These are phyloP conservation scores for Oceanodroma leucorhoa DNA, from an alignment of 2,797 vertebrate species.

Conservation along the genomic window DNA sequence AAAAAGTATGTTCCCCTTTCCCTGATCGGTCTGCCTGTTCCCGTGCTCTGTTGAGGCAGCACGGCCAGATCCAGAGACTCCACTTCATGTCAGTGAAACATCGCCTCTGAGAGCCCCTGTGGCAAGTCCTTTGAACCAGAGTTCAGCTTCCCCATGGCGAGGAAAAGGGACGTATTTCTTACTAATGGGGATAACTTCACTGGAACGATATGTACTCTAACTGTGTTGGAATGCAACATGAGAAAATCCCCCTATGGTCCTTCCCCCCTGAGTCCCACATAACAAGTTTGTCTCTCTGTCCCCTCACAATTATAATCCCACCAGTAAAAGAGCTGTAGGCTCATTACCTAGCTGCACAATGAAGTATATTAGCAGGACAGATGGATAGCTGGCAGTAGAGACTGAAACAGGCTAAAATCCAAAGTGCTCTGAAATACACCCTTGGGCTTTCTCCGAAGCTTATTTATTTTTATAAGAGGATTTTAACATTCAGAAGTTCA, in stretches of 20 bases:
- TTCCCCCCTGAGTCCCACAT: neutral
- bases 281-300: neutral
- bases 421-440: constrained; percentile 19
- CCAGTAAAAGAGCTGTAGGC: neutral
- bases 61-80: neutral
- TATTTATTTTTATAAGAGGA: constrained; percentile 15
- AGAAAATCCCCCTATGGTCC: neutral
- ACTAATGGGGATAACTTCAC: neutral
- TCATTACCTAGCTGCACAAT: constrained; percentile 42
- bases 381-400: constrained; percentile 41
- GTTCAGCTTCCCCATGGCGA: neutral
- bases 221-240: neutral
- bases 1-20: neutral
- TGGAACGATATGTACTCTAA: neutral
- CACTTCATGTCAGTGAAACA: neutral
- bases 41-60: neutral
- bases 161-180: neutral
- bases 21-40: neutral
- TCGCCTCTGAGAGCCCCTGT: neutral
- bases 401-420: constrained; percentile 37
- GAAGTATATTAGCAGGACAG: constrained; percentile 31
- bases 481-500: constrained; percentile 6
- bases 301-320: neutral
- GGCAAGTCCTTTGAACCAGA: neutral
- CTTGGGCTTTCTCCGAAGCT: neutral